phyloP scores from a whole-genome alignment of 2,113 vertebrate species.

The Abramis brama region DNA sequence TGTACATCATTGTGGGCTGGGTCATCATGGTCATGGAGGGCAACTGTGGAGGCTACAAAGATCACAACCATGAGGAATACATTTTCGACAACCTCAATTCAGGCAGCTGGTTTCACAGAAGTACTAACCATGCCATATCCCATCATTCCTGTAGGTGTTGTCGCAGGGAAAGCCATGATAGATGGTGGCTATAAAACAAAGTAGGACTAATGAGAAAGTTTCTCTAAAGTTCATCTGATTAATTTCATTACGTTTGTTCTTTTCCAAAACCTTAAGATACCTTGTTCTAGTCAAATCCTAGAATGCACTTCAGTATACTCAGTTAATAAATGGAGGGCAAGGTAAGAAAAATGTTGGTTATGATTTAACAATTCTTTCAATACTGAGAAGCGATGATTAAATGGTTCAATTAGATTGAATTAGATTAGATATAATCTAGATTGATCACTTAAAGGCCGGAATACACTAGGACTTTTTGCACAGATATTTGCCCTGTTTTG shows the following conservation, averaged over 20 bases:
- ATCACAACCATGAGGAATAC: slow-evolving; percentile 30
- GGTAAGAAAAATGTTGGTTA: not conserved
- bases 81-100: not conserved
- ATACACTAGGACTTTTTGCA: too few species aligned
- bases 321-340: not conserved
- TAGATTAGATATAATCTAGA: too few species aligned
- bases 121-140: slow-evolving; percentile 92
- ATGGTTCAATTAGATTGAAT: not conserved
- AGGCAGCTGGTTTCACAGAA: not conserved
- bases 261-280: not conserved
- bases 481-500: not conserved
- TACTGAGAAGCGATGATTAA: not conserved
- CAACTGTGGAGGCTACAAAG: slow-evolving; percentile 87
- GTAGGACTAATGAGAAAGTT: slow-evolving; percentile 16
- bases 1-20: slow-evolving; percentile 96
- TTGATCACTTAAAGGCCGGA: not conserved
- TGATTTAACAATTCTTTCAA: not conserved
- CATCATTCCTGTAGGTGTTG: slow-evolving; percentile 96
- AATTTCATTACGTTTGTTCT: not conserved
- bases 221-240: too few species aligned
- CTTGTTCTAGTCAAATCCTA: not conserved
- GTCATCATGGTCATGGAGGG: slow-evolving; percentile 95
- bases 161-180: slow-evolving; percentile 97
- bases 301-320: not conserved
- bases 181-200: slow-evolving; percentile 81